A percentile compares a stretch with the other conserved stretches of the same genome.
Conservation (phyloP, 2,888 invertebrate genomes). For the Drosophila anomelani region DNA sequence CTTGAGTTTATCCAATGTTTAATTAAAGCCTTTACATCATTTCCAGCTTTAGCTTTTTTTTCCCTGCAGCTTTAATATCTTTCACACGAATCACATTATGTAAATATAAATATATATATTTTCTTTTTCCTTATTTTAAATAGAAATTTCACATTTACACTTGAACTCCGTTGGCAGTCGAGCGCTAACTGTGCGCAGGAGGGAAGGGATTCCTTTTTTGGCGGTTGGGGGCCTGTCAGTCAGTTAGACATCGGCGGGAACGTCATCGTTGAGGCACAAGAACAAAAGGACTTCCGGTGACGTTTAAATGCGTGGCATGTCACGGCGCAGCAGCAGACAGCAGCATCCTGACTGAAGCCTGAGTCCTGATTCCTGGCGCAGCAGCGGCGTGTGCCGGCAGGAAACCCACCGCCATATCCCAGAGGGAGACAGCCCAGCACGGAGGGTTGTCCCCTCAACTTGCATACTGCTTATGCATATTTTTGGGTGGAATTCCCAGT, state of each 20-base stretch:
- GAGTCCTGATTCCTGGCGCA: slow-evolving; percentile 17
- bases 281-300: slow-evolving; percentile 82
- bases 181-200: slow-evolving; percentile 17
- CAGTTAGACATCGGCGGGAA: slow-evolving; percentile 46
- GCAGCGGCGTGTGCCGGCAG: slow-evolving; percentile 59
- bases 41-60: background rate
- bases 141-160: slow-evolving; percentile 54
- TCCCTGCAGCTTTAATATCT: background rate
- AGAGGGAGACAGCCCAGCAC: slow-evolving; percentile 34
- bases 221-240: slow-evolving; percentile 22
- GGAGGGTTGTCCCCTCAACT: slow-evolving; percentile 25
- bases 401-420: slow-evolving; percentile 58
- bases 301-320: slow-evolving; percentile 80
- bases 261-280: slow-evolving; percentile 57
- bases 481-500: slow-evolving; percentile 26
- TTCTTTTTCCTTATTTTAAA: slow-evolving; percentile 24
- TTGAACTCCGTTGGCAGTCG: slow-evolving; percentile 52
- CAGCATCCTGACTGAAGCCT: slow-evolving; percentile 64
- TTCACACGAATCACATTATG: background rate
- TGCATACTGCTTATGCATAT: slow-evolving; percentile 30
- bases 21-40: too few relatives aligned
- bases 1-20: too few relatives aligned
- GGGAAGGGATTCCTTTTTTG: background rate
- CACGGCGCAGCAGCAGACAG: slow-evolving; percentile 74
- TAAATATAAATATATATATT: background rate